phyloP scores from a whole-genome alignment of 2,888 invertebrate genomes.

The Diabrotica balteata region DNA sequence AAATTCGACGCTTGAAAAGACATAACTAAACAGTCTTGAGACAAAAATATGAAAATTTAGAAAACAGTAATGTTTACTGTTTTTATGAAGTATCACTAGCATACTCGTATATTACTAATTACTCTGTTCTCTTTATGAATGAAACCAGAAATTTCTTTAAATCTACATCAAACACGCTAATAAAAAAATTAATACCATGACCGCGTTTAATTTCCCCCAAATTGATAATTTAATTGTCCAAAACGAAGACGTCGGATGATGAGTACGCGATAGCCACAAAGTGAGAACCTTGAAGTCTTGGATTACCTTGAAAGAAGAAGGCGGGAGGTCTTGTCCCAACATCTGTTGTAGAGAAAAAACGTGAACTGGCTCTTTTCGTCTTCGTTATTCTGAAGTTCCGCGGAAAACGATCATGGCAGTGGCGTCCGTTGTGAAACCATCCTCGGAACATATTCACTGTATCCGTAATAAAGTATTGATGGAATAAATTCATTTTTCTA shows the following conservation, averaged over 20 bases:
- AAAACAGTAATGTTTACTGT: too few species aligned
- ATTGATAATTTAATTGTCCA: slow-evolving; percentile 19
- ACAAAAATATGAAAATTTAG: too few species aligned
- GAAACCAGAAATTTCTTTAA: slow-evolving; percentile 1
- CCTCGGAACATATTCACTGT: too few species aligned
- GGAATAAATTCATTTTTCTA: too few species aligned
- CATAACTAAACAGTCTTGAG: too few species aligned
- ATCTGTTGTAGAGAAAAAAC: slow-evolving; percentile 1
- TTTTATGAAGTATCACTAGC: too few species aligned
- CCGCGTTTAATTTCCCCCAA: slow-evolving; percentile 17
- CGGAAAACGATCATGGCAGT: slow-evolving; percentile 6
- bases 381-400: slow-evolving; percentile 1
- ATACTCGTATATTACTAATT: too few species aligned
- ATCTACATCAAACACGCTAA: too few species aligned
- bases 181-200: slow-evolving; percentile 17
- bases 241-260: slow-evolving; percentile 4
- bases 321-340: slow-evolving; percentile 5
- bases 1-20: too few species aligned
- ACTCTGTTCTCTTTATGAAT: slow-evolving; percentile 8
- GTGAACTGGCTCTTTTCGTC: background rate
- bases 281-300: slow-evolving; percentile 6
- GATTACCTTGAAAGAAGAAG: slow-evolving; percentile 5
- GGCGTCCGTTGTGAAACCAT: background rate
- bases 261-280: background rate
- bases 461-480: too few species aligned